These are phyloP conservation scores for Stenotaenia linearis DNA, from an alignment of 2,888 invertebrate genomes.

Conservation along the genomic window DNA sequence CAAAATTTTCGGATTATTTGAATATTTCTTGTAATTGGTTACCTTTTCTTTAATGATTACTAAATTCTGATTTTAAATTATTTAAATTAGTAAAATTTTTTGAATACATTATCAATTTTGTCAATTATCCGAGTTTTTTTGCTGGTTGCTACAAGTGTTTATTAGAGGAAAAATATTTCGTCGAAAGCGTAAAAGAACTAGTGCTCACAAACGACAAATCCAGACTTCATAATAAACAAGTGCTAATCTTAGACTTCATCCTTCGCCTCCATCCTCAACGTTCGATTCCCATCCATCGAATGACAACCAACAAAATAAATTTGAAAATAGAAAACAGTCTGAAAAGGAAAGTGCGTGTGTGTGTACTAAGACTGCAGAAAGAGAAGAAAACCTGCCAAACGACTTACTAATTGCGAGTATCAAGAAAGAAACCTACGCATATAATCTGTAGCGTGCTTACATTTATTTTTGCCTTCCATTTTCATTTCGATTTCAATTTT, in stretches of 20 bases:
- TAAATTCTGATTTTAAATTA: not conserved
- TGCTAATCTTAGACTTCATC: not conserved
- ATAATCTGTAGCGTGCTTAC: not conserved
- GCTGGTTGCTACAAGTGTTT: not conserved
- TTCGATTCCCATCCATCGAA: not conserved
- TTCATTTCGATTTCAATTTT: not conserved
- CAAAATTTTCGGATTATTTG: not conserved
- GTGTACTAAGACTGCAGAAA: not conserved
- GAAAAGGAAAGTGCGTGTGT: not conserved
- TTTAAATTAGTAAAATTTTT: not conserved
- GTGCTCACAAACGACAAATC: slow-evolving; percentile 9
- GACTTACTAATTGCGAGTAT: not conserved
- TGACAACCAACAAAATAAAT: not conserved
- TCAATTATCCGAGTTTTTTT: not conserved
- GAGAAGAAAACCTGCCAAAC: slow-evolving; percentile 27
- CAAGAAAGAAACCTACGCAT: not conserved
- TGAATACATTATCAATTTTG: no score
- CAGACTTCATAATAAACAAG: not conserved
- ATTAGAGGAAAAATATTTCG: not conserved
- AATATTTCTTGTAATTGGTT: not conserved
- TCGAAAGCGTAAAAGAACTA: not conserved
- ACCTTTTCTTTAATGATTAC: not conserved
- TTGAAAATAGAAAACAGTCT: not conserved
- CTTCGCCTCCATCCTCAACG: not conserved
- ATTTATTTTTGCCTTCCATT: not conserved